Percentiles rank a stretch among this genome's conserved stretches.
phyloP scores from a whole-genome alignment of 2,797 vertebrate species.

The Simalia tracyae region DNA sequence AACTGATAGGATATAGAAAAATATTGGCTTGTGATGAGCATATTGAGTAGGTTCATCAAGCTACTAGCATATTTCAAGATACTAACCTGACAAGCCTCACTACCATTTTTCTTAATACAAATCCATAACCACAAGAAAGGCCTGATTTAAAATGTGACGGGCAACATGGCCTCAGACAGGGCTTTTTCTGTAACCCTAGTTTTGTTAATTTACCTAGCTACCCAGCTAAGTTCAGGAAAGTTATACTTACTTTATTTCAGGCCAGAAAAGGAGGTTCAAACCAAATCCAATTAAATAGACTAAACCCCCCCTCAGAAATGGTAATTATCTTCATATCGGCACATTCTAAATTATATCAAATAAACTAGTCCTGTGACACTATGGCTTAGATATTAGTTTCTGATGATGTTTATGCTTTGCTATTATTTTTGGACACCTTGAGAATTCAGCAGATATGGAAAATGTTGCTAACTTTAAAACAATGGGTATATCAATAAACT shows the following conservation, averaged over 20 bases:
- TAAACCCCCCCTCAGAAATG: background rate
- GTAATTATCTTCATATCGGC: background rate
- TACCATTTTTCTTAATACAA: slow-evolving; percentile 25
- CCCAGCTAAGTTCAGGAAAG: background rate
- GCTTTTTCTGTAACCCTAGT: background rate
- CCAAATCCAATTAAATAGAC: background rate
- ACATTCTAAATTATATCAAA: background rate
- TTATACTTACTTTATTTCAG: slow-evolving; percentile 19
- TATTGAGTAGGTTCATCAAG: slow-evolving; percentile 10
- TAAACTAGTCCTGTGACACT: background rate
- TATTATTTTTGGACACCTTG: background rate
- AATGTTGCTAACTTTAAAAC: background rate
- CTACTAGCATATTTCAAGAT: slow-evolving; percentile 38
- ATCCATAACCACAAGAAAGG: slow-evolving; percentile 24
- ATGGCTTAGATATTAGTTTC: background rate
- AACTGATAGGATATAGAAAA: slow-evolving; percentile 1
- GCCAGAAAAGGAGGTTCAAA: background rate
- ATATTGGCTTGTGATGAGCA: background rate
- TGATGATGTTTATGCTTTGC: background rate
- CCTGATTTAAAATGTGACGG: background rate
- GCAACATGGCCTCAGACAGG: background rate
- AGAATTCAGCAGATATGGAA: background rate
- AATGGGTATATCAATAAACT: background rate
- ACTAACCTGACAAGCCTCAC: slow-evolving; percentile 33
- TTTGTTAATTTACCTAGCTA: background rate